Evolutionary conservation across 2,797 vertebrate species (phyloP).

Genomic region (Argyrosomus regius): DNA sequence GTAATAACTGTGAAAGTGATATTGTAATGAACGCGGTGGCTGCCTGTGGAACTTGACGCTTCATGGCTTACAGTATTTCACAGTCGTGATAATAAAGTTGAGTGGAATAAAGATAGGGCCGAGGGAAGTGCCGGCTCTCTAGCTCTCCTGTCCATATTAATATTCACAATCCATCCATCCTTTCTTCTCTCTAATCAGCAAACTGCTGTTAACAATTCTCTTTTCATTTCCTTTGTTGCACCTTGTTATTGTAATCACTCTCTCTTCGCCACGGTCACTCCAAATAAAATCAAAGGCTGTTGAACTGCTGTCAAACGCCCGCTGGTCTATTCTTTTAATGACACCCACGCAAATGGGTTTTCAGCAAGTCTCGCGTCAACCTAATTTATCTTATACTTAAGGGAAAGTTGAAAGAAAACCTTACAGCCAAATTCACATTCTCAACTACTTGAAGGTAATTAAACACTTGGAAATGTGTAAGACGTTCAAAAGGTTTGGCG

Average conservation of each 20-base stretch:
- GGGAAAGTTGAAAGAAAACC: background rate
- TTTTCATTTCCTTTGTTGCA: constrained; percentile 21
- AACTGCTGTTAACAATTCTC: constrained; percentile 26
- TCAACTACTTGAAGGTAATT: background rate
- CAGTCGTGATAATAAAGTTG: constrained; percentile 58
- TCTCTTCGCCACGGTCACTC: constrained; percentile 4
- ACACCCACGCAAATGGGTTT: constrained; percentile 32
- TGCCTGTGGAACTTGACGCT: constrained; percentile 29
- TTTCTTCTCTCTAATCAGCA: constrained; percentile 38
- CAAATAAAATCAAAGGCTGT: constrained; percentile 37
- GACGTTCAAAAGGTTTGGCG: background rate
- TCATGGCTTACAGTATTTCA: constrained; percentile 52
- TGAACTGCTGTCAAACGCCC: constrained; percentile 43
- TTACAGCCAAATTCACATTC: background rate
- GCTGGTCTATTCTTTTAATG: constrained; percentile 38
- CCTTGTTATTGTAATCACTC: constrained; percentile 25
- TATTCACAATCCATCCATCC: constrained; percentile 37
- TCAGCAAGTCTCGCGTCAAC: background rate
- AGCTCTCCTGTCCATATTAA: constrained; percentile 40
- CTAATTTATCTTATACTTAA: constrained; percentile 17
- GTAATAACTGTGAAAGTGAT: constrained; percentile 62
- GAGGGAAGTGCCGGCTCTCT: constrained; percentile 16
- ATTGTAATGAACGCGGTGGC: constrained; percentile 58
- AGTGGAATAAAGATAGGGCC: constrained; percentile 38
- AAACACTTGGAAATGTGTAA: constrained; percentile 6